Evolutionary conservation across 2,888 invertebrate species (phyloP).

Genomic region (Deilephila elpenor): DNA sequence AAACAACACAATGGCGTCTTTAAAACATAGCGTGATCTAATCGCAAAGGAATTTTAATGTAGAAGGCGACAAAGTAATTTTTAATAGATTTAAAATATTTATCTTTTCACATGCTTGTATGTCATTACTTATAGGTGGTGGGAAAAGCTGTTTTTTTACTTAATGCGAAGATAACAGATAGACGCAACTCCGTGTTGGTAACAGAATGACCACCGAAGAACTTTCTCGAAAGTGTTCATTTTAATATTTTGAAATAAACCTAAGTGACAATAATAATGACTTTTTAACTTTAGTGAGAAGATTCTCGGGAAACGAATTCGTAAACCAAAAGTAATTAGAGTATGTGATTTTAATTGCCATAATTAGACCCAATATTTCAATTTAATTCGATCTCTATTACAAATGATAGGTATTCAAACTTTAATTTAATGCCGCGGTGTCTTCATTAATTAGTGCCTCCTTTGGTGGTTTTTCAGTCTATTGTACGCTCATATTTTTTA

Average conservation of each 20-base stretch:
- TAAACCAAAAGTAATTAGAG: neutral
- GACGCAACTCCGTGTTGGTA: neutral
- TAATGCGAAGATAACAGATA: neutral
- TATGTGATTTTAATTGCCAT: neutral
- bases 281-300: too few species aligned
- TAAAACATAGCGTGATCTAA: neutral
- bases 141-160: neutral
- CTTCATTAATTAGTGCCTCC: constrained; percentile 10
- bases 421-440: constrained; percentile 4
- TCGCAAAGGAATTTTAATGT: constrained; percentile 9
- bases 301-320: neutral
- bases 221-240: constrained; percentile 1
- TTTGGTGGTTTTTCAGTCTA: neutral
- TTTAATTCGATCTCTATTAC: neutral
- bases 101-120: constrained; percentile 4
- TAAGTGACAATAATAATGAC: too few species aligned
- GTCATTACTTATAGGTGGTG: neutral
- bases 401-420: neutral
- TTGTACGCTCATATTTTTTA: constrained; percentile 17
- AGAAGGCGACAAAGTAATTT: constrained; percentile 14
- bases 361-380: neutral
- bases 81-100: constrained; percentile 18
- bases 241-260: neutral
- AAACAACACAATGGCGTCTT: neutral
- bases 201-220: neutral